These are phyloP conservation scores for Phortica variegata DNA, from an alignment of 1,140 invertebrate genomes.

Conservation along the genomic window DNA sequence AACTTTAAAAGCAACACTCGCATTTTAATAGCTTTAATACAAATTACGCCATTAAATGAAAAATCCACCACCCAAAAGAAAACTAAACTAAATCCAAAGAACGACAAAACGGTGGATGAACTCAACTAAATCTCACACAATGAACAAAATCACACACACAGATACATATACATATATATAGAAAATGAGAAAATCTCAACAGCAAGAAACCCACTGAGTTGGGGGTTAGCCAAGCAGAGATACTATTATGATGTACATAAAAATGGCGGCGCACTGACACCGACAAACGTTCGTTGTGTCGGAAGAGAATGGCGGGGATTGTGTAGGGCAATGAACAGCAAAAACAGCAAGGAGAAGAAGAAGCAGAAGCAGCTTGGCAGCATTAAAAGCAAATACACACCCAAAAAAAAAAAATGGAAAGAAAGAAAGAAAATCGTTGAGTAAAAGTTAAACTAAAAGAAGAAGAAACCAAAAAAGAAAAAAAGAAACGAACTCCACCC, in stretches of 20 bases:
- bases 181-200: too few species aligned
- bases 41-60: constrained; percentile 1
- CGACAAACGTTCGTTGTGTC: too few species aligned
- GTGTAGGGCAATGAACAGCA: too few species aligned
- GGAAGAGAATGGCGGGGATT: too few species aligned
- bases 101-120: constrained; percentile 36
- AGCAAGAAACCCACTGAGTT: too few species aligned
- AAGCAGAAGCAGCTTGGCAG: constrained; percentile 19
- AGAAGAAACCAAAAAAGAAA: not conserved
- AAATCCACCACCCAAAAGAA: constrained; percentile 24
- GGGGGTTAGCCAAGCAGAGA: too few species aligned
- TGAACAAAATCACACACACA: constrained; percentile 10
- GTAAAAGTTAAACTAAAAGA: constrained; percentile 17
- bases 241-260: constrained; percentile 13
- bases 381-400: too few species aligned
- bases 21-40: not conserved
- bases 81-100: too few species aligned
- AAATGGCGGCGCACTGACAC: constrained; percentile 31
- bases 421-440: not conserved
- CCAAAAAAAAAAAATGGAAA: too few species aligned
- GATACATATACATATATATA: too few species aligned
- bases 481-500: not conserved
- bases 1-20: constrained; percentile 15
- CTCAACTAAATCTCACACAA: constrained; percentile 30
- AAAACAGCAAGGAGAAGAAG: constrained; percentile 3